Base-by-base conservation (phyloP, 1,140 invertebrate genomes). In the Ditylenchus dipsaci region DNA sequence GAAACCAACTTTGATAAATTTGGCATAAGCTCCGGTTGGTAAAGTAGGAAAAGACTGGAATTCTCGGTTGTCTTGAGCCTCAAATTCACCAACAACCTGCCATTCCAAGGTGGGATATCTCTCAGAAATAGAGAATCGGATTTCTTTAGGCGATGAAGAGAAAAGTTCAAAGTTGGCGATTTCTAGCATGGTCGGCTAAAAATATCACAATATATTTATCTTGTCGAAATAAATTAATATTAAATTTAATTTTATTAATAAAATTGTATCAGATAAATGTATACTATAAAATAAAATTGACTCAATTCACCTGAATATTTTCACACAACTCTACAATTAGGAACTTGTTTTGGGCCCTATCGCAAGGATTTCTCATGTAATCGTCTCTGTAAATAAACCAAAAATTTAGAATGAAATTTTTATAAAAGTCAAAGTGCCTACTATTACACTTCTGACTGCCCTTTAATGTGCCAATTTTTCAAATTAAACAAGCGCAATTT, bases 81-180 rank as follows among this genome's bases (percentile, higher is more conserved):
- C 88, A 82, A 95, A 95, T 63, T 90, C 88, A 1, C 92, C 93
- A 19, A 95, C 88, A 59, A 87, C 86, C 13, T 88, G 88, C 94
- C 95, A 98, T 38, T 97, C 93, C 30, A 93, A 86, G 0, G 90
- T 90, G 0, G 93, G 92, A 84, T 90, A 94, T 53, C 91, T 88
- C 85, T 95, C 93, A 78, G 91, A 92, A 13, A 93, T 89, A 67
- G 87, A 91, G 3, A 88, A 78, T 21, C 79, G 79, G 83, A 99
- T 91, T 66, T 94, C 90, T 83, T 90, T 90, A 3, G 94, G 94
- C 17, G 90, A 91, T 0, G 95, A 97, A 17, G 95, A 97, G 84
- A 97, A 99, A 21, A 98, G 85, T 85, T 99, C 96, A 83, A 95
- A 94, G 83, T 97, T 99, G 13, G 93, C 95, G 63, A 98, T 86